Evolutionary conservation across 92 coral and sea anemone genomes (phyloP).

Genomic region (Hydrozoanthus gracilis): DNA sequence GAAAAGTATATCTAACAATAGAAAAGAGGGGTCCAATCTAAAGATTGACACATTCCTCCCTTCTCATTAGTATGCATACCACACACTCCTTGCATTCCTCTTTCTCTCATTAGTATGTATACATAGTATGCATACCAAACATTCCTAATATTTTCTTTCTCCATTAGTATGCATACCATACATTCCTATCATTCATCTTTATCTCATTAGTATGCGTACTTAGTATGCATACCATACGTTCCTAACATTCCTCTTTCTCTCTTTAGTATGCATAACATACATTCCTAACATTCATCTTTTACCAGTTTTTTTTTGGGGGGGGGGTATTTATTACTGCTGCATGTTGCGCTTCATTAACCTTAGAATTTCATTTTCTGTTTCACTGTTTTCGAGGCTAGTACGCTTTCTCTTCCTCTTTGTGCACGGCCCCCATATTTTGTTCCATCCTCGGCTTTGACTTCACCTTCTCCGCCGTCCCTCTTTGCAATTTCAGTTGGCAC

Average conservation of each 20-base stretch:
- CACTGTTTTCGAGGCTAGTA: constrained; percentile 25
- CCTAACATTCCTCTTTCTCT: no score
- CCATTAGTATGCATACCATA: no score
- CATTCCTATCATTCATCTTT: background rate
- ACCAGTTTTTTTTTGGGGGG: no score
- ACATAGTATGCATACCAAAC: background rate
- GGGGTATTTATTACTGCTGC: background rate
- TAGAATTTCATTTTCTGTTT: constrained; percentile 46
- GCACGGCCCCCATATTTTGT: constrained; percentile 12
- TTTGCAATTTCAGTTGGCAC: constrained; percentile 1
- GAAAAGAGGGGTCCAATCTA: no score
- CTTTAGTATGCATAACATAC: background rate
- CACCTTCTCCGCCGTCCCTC: constrained; percentile 1
- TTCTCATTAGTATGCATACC: background rate
- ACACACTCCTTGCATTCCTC: background rate
- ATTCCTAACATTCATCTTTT: no score
- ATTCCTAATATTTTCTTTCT: background rate
- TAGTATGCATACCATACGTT: background rate
- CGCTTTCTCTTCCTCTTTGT: constrained; percentile 46
- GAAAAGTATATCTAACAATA: no score
- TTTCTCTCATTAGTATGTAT: background rate
- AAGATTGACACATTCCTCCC: no score
- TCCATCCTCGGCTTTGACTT: constrained; percentile 3
- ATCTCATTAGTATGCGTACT: background rate
- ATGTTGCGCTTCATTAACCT: constrained; percentile 53